These are phyloP conservation scores for Hybos culiciformis DNA, from an alignment of 2,888 invertebrate species.

Conservation along the genomic window DNA sequence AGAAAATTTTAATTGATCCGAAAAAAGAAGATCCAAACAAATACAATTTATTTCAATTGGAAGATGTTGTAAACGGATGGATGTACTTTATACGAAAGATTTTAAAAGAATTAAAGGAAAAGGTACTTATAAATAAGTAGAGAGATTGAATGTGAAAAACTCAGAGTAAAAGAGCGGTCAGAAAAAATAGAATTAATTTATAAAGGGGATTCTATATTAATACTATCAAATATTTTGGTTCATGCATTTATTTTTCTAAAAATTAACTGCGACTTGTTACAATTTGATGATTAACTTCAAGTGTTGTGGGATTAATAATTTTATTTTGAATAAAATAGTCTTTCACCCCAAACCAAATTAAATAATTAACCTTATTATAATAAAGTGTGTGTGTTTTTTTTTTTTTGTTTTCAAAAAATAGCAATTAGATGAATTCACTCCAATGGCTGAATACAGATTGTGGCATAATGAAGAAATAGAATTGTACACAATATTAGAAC, in stretches of 20 bases:
- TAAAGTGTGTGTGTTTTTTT: background rate
- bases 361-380: background rate
- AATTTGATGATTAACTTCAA: too few species aligned
- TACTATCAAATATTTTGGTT: too few species aligned
- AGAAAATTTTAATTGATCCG: constrained; percentile 28
- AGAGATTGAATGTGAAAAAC: too few species aligned
- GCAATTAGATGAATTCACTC: constrained; percentile 49
- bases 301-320: too few species aligned
- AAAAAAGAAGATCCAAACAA: constrained; percentile 23
- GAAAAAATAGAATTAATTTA: too few species aligned
- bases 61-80: constrained; percentile 40
- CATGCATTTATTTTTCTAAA: too few species aligned
- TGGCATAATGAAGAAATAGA: constrained; percentile 74
- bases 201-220: too few species aligned
- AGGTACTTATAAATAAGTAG: constrained; percentile 16
- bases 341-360: background rate
- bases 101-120: constrained; percentile 24
- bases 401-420: background rate
- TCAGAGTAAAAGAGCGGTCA: too few species aligned
- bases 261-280: too few species aligned
- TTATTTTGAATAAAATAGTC: too few species aligned
- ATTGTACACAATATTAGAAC: constrained; percentile 64
- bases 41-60: constrained; percentile 38
- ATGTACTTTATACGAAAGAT: constrained; percentile 37
- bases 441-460: constrained; percentile 71